Evolutionary conservation across 2,113 vertebrate genomes (phyloP).

Genomic region (Dascyllus trimaculatus): DNA sequence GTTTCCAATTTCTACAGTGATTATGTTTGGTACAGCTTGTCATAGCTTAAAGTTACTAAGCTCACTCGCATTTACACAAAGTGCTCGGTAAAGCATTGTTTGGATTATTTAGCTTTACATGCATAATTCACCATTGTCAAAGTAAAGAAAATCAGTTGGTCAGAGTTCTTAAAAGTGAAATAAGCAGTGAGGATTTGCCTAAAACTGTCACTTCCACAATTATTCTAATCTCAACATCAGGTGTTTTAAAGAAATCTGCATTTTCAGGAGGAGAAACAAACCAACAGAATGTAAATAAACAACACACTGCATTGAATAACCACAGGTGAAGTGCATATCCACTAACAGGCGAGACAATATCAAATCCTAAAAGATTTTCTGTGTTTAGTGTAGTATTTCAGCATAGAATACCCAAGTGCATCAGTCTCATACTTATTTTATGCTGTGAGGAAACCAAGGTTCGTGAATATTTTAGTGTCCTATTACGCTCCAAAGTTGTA

Average conservation of each 20-base stretch:
- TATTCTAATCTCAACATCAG: too few relatives aligned
- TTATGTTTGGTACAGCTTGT: slow-evolving; percentile 8
- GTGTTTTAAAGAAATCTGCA: slow-evolving; percentile 13
- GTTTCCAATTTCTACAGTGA: background rate
- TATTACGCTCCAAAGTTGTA: slow-evolving; percentile 60
- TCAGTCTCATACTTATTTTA: slow-evolving; percentile 59
- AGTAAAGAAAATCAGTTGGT: too few relatives aligned
- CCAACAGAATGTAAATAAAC: background rate
- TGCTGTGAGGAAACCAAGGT: slow-evolving; percentile 52
- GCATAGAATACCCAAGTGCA: slow-evolving; percentile 52
- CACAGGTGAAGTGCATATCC: background rate
- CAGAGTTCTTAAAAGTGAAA: background rate
- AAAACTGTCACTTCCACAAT: background rate
- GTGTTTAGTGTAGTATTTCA: slow-evolving; percentile 58
- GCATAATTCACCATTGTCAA: too few relatives aligned
- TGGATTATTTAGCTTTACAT: background rate
- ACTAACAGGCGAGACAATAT: slow-evolving; percentile 31
- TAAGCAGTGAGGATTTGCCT: background rate
- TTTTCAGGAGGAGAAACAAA: background rate
- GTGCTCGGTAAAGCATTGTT: too few relatives aligned
- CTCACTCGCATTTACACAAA: too few relatives aligned
- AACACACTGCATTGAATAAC: background rate
- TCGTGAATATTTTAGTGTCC: slow-evolving; percentile 75
- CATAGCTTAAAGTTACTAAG: slow-evolving; percentile 4
- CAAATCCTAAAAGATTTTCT: slow-evolving; percentile 41